Base-by-base conservation (phyloP, 2,113 vertebrate genomes). In the Theristicus caerulescens region DNA sequence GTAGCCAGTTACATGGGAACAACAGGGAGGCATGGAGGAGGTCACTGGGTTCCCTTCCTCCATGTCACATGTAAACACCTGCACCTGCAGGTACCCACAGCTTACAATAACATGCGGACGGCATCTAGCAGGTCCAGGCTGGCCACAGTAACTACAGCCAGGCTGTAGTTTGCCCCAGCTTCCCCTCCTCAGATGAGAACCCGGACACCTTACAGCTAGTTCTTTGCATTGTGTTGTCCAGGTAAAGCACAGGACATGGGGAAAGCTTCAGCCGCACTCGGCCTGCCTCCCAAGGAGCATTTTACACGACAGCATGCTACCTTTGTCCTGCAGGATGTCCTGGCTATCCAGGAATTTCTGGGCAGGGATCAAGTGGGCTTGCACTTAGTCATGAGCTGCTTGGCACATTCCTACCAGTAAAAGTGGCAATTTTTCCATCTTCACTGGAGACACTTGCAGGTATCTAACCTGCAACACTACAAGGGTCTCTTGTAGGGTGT, bases 51-150 rank as follows among this genome's bases (percentile, higher is more conserved):
- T 90, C 58, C 49, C 54, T 76, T 82, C 64, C 46, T 90, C 36
- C 29, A 16, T 0, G 0, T 74, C 57, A 47, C 27, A 7, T 9
- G 11, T 29, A 29, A 54, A 34, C 18, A 32, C 29, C 52, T 59
- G 17, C 31, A 67, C 22, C 20, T 29, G 3, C 49, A 58, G 20
- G 77, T 54, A 71, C 32, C 13, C 81, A 47, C 44, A 71, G 24
- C 27, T 85, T 12, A 2, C 26, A 57, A 20, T 18, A 71, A 15
- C 22, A 26, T 0, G 1, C 0, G 1, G 46, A 29, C 0, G 2
- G 32, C 17, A 11, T 72, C 32, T 25, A 51, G 38, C 17, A 52
- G 59, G 25, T 31, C 27, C 5, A 66, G 42, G 8, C 9, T 83
- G 54, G 34, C 34, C 21, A 8, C 52, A 59, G 10, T 5, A 65